These are phyloP conservation scores for Xanthostigma xanthostigma DNA, from an alignment of 2,888 invertebrate genomes.

Conservation along the genomic window DNA sequence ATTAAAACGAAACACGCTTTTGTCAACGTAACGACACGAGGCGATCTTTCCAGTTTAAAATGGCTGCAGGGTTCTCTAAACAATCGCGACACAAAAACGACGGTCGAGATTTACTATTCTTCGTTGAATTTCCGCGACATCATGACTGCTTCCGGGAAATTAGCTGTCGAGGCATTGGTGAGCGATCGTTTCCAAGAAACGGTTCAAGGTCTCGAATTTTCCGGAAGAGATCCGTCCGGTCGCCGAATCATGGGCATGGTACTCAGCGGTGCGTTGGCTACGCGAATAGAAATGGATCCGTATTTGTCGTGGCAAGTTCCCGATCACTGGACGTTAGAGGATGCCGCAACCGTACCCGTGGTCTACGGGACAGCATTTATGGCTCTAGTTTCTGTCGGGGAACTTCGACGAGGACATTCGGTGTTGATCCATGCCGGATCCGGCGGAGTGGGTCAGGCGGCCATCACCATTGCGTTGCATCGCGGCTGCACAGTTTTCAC, in stretches of 20 bases:
- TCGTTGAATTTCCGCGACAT: too few relatives aligned
- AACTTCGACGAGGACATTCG: conserved; percentile 15
- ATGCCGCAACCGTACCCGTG: conserved; percentile 44
- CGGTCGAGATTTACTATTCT: too few relatives aligned
- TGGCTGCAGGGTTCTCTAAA: conserved; percentile 50
- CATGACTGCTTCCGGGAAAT: too few relatives aligned
- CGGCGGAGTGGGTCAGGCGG: conserved; percentile 60
- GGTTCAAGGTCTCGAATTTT: too few relatives aligned
- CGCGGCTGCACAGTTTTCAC: conserved; percentile 43
- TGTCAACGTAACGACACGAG: conserved; percentile 58
- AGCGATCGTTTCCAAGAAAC: too few relatives aligned
- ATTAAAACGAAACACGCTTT: conserved; percentile 47
- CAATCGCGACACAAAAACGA: too few relatives aligned
- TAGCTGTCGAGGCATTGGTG: too few relatives aligned
- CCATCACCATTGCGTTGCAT: conserved; percentile 44
- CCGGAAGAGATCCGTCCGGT: too few relatives aligned
- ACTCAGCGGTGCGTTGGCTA: too few relatives aligned
- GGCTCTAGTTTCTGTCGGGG: conserved; percentile 32
- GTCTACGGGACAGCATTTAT: conserved; percentile 39
- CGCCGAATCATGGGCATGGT: too few relatives aligned
- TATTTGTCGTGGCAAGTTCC: conserved; percentile 36
- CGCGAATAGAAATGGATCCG: conserved; percentile 30
- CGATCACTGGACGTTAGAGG: conserved; percentile 35
- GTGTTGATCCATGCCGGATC: conserved; percentile 38
- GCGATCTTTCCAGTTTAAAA: too few relatives aligned